phyloP scores from a whole-genome alignment of 2,797 vertebrate genomes.

The Streptopelia turtur region DNA sequence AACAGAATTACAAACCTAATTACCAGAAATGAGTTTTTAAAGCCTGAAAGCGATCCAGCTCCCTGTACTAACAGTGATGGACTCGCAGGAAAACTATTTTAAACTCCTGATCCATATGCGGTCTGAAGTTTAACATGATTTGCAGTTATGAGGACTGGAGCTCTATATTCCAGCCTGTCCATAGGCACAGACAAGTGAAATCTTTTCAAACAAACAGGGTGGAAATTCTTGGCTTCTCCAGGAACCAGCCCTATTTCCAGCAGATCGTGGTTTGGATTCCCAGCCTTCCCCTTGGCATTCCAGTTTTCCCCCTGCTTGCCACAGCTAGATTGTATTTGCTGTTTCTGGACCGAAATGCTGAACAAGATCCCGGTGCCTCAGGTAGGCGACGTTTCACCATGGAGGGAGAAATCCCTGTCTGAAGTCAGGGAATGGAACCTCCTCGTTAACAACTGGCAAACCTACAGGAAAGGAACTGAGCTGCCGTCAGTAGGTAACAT shows the following conservation, averaged over 20 bases:
- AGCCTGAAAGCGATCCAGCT: background rate
- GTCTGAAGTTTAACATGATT: background rate
- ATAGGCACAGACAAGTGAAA: conserved; percentile 50
- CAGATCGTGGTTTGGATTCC: conserved; percentile 76
- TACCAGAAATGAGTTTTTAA: background rate
- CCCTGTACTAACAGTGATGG: background rate
- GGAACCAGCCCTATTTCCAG: conserved; percentile 70
- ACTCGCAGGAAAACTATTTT: background rate
- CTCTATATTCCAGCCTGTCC: background rate
- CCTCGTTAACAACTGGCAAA: conserved; percentile 37
- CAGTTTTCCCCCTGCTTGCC: conserved; percentile 72
- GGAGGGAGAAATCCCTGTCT: conserved; percentile 74
- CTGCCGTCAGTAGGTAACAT: conserved; percentile 25
- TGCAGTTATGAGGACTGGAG: background rate
- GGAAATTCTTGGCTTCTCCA: conserved; percentile 79
- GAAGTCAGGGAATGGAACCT: conserved; percentile 64
- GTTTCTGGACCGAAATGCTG: conserved; percentile 77
- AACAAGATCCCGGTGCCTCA: conserved; percentile 79
- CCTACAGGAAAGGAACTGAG: conserved; percentile 52
- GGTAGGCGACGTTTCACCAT: conserved; percentile 76
- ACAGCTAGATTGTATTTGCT: conserved; percentile 81
- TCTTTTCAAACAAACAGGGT: conserved; percentile 71
- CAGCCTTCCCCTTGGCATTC: conserved; percentile 71
- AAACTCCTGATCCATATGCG: background rate
- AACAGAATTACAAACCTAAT: background rate